A percentile compares a stretch with the other conserved stretches of the same genome.
Evolutionary conservation across 2,113 vertebrate genomes (phyloP).

Genomic region (Amia ocellicauda): DNA sequence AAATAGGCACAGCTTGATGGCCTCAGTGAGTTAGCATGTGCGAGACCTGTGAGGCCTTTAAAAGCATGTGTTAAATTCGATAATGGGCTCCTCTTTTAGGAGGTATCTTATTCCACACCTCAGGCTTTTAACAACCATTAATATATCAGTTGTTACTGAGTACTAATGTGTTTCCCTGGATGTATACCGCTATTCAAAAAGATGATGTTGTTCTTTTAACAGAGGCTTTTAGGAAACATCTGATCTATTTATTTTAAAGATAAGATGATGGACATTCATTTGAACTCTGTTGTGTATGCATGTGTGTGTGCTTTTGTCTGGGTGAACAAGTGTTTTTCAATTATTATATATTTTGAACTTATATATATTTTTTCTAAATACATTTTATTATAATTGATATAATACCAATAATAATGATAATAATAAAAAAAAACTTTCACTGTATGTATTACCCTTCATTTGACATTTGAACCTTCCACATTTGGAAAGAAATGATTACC

Average conservation of each 20-base stretch:
- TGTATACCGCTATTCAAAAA: background rate
- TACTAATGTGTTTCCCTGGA: conserved; percentile 3
- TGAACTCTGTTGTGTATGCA: too few relatives aligned
- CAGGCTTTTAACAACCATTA: conserved; percentile 18
- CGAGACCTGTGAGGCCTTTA: conserved; percentile 13
- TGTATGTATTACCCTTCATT: conserved; percentile 6
- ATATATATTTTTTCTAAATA: background rate
- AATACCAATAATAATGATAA: background rate
- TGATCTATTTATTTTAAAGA: background rate
- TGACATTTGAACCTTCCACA: conserved; percentile 32
- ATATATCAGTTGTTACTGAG: conserved; percentile 17
- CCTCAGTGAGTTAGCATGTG: conserved; percentile 23
- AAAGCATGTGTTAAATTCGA: conserved; percentile 23
- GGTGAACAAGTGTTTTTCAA: too few relatives aligned
- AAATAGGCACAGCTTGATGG: background rate
- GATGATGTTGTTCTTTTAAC: too few relatives aligned
- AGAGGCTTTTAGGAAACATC: background rate
- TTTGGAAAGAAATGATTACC: conserved; percentile 45
- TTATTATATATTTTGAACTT: too few relatives aligned
- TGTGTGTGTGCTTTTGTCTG: too few relatives aligned
- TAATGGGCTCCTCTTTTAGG: conserved; percentile 15
- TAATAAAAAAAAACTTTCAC: conserved; percentile 13
- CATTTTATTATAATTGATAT: background rate
- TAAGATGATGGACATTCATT: too few relatives aligned
- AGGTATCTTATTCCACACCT: conserved; percentile 24